phyloP scores from a whole-genome alignment of 2,888 invertebrate genomes.

The Netelia virgata region DNA sequence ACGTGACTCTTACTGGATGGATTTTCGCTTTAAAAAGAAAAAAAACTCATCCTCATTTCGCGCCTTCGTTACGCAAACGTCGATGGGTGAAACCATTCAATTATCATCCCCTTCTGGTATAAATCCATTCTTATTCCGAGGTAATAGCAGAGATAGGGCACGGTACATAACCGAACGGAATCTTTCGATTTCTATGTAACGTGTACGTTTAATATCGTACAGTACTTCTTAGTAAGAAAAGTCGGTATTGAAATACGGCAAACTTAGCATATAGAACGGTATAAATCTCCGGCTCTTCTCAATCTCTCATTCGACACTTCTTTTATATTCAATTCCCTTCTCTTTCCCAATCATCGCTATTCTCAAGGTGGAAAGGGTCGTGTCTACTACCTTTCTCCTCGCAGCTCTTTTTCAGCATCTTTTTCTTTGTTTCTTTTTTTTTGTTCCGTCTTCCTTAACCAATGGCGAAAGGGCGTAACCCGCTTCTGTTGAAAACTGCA shows the following conservation, averaged over 20 bases:
- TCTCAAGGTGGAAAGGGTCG: too few species aligned
- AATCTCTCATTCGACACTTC: constrained; percentile 27
- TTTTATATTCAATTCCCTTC: constrained; percentile 48
- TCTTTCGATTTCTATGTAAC: constrained; percentile 1
- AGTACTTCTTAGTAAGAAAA: constrained; percentile 27
- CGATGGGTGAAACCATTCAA: background rate
- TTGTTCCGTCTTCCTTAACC: constrained; percentile 17
- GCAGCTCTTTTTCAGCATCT: constrained; percentile 8
- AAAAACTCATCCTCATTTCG: too few species aligned
- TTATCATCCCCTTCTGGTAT: background rate
- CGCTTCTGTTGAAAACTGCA: constrained; percentile 52
- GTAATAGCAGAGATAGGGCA: background rate
- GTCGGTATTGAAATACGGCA: constrained; percentile 10
- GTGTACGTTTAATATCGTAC: constrained; percentile 5
- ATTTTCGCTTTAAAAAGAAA: too few species aligned
- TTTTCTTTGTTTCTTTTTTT: constrained; percentile 26
- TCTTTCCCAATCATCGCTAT: background rate
- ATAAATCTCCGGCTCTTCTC: constrained; percentile 20
- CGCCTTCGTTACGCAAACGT: too few species aligned
- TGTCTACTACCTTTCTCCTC: constrained; percentile 1
- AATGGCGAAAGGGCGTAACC: constrained; percentile 16
- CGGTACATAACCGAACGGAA: background rate
- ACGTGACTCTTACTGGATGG: too few species aligned
- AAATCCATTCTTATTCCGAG: background rate
- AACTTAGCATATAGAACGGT: constrained; percentile 37